Base-by-base conservation (phyloP, 2,797 vertebrate genomes). In the Myotis vivesi region DNA sequence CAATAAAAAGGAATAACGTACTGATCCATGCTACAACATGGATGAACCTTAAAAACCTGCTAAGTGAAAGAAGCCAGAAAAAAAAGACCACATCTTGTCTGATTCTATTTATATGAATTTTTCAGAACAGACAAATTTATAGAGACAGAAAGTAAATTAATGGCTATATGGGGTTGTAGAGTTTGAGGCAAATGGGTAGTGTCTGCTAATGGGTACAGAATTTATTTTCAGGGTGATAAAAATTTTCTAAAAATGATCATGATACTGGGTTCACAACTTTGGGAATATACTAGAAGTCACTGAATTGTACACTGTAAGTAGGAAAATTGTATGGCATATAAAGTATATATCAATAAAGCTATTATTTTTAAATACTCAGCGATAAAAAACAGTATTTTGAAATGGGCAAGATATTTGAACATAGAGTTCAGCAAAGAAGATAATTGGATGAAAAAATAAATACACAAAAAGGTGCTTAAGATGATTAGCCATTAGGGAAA, bases 101-200 rank as follows among this genome's bases (percentile, higher is more conserved):
- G 5, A 79, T 68, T 90, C 13, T 13, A 38, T 22, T 76, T 64
- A 72, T 28, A 49, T 49, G 51, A 80, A 30, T 75, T 75, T 36
- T 64, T 12, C 36, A 95, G 22, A 89, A 85, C 19, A 91, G 72
- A 75, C 22, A 93, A 62, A 71, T 64, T 28, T 30, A 55, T 64
- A 76, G 44, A 81, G 69, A 85, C n/a, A 77, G 46, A 80, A 89
- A 89, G 59, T 64, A 88, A 80, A 88, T 81, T 73, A 77, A 33
- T 57, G 22, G 36, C n/a, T 83, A 38, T 5, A 7, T 9, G 49
- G 5, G 6, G 3, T 17, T 49, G 25, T n/a, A 22, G 25, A 71
- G 16, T 83, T 69, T 77, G 25, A 44, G 25, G 51, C 44, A 64
- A 91, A 91, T 8, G 38, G 10, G 15, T 20, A 33, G 30, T 81